These are phyloP conservation scores for Paguma larvata DNA, from an alignment of 2,797 vertebrate species.

Conservation along the genomic window DNA sequence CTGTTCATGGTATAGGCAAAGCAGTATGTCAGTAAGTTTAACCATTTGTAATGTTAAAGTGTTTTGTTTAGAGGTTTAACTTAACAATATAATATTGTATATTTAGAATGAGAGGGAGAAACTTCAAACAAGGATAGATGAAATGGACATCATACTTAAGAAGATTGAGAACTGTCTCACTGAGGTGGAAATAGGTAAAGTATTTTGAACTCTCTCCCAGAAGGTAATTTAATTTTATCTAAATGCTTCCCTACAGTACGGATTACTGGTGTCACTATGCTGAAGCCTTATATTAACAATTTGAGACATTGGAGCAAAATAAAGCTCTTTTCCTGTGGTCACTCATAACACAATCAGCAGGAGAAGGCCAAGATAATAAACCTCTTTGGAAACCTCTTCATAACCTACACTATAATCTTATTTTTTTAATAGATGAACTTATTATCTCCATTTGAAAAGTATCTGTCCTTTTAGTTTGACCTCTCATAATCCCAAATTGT, in stretches of 20 bases:
- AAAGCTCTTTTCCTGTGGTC: constrained; percentile 39
- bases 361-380: not conserved
- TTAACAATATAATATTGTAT: constrained; percentile 68
- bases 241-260: constrained; percentile 46
- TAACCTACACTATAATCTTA: constrained; percentile 32
- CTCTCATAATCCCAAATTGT: not conserved
- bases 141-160: constrained; percentile 83
- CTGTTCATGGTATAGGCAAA: not conserved
- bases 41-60: constrained; percentile 54
- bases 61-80: constrained; percentile 52
- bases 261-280: not conserved
- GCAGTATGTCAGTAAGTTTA: constrained; percentile 4
- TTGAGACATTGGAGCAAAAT: constrained; percentile 53
- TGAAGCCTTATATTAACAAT: constrained; percentile 7
- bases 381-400: constrained; percentile 56
- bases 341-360: constrained; percentile 35
- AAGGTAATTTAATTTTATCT: constrained; percentile 58
- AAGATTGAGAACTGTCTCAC: constrained; percentile 85
- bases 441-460: constrained; percentile 36
- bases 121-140: constrained; percentile 83
- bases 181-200: constrained; percentile 85
- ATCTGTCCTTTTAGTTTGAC: constrained; percentile 13
- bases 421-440: constrained; percentile 40
- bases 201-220: constrained; percentile 59
- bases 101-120: constrained; percentile 86